Conservation (phyloP, 1,140 invertebrate genomes). For the Drosophila truncata region DNA sequence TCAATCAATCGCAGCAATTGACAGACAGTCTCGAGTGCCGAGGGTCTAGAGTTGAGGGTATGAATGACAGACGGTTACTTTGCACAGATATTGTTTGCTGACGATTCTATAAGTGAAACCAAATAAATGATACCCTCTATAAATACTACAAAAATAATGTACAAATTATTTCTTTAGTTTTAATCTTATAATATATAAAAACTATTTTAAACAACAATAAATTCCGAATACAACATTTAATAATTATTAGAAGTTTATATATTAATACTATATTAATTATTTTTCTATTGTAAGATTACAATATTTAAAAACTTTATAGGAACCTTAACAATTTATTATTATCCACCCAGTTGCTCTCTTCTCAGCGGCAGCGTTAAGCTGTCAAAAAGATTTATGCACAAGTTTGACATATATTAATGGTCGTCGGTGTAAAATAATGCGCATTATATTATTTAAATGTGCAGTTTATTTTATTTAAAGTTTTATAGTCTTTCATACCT, state of each 20-base stretch:
- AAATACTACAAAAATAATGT: neutral
- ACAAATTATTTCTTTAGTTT: neutral
- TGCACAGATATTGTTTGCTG: constrained; percentile 42
- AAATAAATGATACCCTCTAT: constrained; percentile 29
- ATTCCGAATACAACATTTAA: neutral
- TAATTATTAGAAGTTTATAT: neutral
- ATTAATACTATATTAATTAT: no score
- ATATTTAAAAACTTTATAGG: neutral
- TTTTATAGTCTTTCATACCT: constrained; percentile 5
- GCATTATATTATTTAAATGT: constrained; percentile 70
- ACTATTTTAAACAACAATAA: neutral
- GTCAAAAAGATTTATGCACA: constrained; percentile 68
- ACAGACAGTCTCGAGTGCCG: constrained; percentile 62
- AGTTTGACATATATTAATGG: constrained; percentile 63
- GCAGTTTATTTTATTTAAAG: constrained; percentile 25
- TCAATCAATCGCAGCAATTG: constrained; percentile 73
- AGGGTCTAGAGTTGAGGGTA: constrained; percentile 31
- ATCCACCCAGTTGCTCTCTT: neutral
- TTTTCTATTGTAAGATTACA: no score
- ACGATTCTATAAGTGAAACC: constrained; percentile 11
- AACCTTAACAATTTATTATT: neutral
- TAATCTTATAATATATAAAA: neutral
- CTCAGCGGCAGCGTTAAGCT: constrained; percentile 45
- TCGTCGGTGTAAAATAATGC: constrained; percentile 53
- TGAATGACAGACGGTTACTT: constrained; percentile 57